Evolutionary conservation across 2,113 vertebrate genomes (phyloP).

Genomic region (Mystacornis crossleyi): DNA sequence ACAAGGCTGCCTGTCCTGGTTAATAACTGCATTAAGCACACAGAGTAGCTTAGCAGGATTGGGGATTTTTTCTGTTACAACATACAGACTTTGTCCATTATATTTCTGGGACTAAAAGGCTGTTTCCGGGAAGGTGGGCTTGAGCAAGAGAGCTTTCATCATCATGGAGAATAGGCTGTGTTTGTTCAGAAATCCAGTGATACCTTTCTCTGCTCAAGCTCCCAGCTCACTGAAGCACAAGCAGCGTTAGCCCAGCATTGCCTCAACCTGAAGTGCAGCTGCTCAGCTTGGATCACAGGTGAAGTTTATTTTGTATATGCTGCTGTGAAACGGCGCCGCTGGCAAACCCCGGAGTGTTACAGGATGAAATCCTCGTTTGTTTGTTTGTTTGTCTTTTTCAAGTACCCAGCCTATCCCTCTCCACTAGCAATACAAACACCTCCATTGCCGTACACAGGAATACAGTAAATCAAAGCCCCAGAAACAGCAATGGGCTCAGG

Average conservation of each 20-base stretch:
- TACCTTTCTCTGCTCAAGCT: background rate
- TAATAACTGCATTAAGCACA: background rate
- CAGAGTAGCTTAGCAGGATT: background rate
- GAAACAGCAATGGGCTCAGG: background rate
- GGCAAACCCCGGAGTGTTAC: background rate
- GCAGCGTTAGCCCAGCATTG: background rate
- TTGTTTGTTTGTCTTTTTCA: background rate
- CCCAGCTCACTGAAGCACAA: background rate
- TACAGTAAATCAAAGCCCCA: background rate
- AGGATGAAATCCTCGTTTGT: background rate
- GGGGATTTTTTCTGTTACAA: background rate
- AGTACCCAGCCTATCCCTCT: background rate
- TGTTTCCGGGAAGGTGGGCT: rapidly evolving
- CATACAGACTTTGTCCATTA: background rate
- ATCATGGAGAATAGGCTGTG: background rate
- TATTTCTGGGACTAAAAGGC: background rate
- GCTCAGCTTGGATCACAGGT: background rate
- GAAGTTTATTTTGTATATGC: background rate
- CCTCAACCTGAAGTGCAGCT: background rate
- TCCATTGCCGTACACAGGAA: background rate
- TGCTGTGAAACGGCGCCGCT: background rate
- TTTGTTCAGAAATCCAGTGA: background rate
- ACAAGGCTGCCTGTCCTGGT: background rate
- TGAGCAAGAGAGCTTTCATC: background rate
- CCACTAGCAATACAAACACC: background rate